Evolutionary conservation across 1,140 invertebrate species (phyloP).

Genomic region (Lethrus apterus): DNA sequence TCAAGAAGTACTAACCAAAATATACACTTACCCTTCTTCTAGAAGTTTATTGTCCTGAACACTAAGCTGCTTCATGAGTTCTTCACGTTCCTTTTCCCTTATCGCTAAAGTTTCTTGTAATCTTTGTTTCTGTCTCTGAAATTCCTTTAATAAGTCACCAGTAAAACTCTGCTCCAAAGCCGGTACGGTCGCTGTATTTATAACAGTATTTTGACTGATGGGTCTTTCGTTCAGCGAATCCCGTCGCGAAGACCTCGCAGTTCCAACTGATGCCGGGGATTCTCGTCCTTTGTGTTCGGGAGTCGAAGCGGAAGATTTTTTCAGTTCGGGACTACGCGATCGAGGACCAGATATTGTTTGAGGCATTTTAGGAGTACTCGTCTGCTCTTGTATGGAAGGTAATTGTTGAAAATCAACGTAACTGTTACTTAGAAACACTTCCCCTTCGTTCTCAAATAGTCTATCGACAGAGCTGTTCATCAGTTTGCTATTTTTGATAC

Average conservation of each 20-base stretch:
- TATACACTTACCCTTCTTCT: conserved; percentile 30
- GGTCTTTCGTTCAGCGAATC: conserved; percentile 54
- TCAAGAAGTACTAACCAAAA: too few species aligned
- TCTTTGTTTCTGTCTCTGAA: conserved; percentile 62
- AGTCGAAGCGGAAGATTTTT: conserved; percentile 46
- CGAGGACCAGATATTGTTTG: conserved; percentile 16
- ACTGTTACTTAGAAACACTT: conserved; percentile 60
- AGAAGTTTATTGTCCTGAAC: conserved; percentile 37
- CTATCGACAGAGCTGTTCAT: conserved; percentile 90
- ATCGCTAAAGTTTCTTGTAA: conserved; percentile 56
- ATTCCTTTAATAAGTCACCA: conserved; percentile 63
- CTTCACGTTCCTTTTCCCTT: conserved; percentile 51
- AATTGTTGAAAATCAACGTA: conserved; percentile 56
- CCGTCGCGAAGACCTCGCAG: conserved; percentile 50
- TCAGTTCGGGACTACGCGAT: conserved; percentile 49
- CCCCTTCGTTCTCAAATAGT: conserved; percentile 72
- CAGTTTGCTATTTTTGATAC: conserved; percentile 66
- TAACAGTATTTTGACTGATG: conserved; percentile 32
- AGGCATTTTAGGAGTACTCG: conserved; percentile 38
- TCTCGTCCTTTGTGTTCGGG: conserved; percentile 50
- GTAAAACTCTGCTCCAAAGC: conserved; percentile 52
- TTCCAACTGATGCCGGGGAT: conserved; percentile 49
- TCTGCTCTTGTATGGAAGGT: conserved; percentile 50
- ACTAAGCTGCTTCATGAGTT: conserved; percentile 47
- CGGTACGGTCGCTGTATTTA: conserved; percentile 17